Base-by-base conservation (phyloP, 92 coral and sea anemone genomes). In the Ricordea florida region DNA sequence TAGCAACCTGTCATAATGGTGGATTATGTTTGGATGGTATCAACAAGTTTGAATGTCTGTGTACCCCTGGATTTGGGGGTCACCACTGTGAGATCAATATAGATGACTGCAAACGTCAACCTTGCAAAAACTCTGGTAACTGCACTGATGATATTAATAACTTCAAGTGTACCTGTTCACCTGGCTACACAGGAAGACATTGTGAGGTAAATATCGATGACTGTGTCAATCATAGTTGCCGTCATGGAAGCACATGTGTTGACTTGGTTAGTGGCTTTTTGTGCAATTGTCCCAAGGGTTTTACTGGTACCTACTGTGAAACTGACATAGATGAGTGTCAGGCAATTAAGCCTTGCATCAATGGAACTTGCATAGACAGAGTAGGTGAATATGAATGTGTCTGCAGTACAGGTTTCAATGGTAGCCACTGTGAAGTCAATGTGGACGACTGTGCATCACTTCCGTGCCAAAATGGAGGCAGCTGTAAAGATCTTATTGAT, bases 51-150 rank as follows among this genome's bases (percentile, higher is more conserved):
- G 85, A 86, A 27, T 90, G 96, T 40, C 70, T 78, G 7, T 90
- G 96, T 49, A 82, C 76, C 38, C 96, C 92, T 4, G 96, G 96
- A 10, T 90, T 69, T 28, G 90, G 92, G 4, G 96, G 96, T 24
- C 33, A 27, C 2, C 27, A 70, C 70, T 90, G 96, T 68, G 78
- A 74, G 53, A 84, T 83, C 46, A 86, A 86, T 73, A 86, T 90
- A 42, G 96, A 90, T 36, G 96, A 90, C 76, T 90, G 96, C 57
- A 84, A 81, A 2, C 61, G 73, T 29, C 87, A 82, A 26, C 96
- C 92, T 18, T 90, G 96, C 61, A 66, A 44, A 21, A 57, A 87
- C 46, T 44, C 66, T 0, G 96, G 96, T 23, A 90, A 82, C 85
- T 90, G 96, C 52, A 90, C 93, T 36, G 96, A 90, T 74, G 62